Evolutionary conservation across 2,797 vertebrate genomes (phyloP).

Genomic region (Nannoperca australis): DNA sequence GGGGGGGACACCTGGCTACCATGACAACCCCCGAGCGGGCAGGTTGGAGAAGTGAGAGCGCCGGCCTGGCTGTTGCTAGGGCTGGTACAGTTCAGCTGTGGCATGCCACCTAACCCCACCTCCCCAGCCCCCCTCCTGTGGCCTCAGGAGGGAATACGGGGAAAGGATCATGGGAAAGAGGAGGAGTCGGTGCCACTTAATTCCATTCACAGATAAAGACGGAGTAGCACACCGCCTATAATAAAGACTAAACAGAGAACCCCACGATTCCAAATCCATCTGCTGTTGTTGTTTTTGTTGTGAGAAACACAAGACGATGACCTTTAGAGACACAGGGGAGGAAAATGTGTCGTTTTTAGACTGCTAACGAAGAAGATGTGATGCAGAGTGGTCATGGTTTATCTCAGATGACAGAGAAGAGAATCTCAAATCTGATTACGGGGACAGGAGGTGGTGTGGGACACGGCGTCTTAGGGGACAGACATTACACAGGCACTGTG

Average conservation of each 20-base stretch:
- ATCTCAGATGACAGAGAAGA: constrained; percentile 37
- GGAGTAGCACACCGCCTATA: constrained; percentile 55
- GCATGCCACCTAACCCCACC: constrained; percentile 71
- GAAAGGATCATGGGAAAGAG: constrained; percentile 69
- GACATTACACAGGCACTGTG: constrained; percentile 77
- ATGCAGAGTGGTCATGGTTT: constrained; percentile 44
- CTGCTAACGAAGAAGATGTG: constrained; percentile 41
- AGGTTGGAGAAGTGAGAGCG: constrained; percentile 64
- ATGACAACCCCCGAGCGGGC: constrained; percentile 70
- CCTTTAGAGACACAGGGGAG: constrained; percentile 40
- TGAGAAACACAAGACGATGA: constrained; percentile 52
- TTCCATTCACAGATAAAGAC: constrained; percentile 72
- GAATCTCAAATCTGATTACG: constrained; percentile 43
- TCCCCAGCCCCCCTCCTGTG: constrained; percentile 40
- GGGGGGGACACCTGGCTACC: constrained; percentile 81
- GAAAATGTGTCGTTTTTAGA: constrained; percentile 9
- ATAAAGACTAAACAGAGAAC: constrained; percentile 47
- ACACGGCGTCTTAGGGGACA: constrained; percentile 60
- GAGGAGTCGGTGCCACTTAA: constrained; percentile 64
- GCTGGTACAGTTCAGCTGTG: constrained; percentile 73
- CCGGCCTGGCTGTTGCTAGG: constrained; percentile 73
- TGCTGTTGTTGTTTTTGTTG: constrained; percentile 57
- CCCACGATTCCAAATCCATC: constrained; percentile 62
- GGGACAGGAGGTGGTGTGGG: constrained; percentile 42
- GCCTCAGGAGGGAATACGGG: constrained; percentile 64